These are phyloP conservation scores for Panonychus citri DNA, from an alignment of 1,140 invertebrate species.

Conservation along the genomic window DNA sequence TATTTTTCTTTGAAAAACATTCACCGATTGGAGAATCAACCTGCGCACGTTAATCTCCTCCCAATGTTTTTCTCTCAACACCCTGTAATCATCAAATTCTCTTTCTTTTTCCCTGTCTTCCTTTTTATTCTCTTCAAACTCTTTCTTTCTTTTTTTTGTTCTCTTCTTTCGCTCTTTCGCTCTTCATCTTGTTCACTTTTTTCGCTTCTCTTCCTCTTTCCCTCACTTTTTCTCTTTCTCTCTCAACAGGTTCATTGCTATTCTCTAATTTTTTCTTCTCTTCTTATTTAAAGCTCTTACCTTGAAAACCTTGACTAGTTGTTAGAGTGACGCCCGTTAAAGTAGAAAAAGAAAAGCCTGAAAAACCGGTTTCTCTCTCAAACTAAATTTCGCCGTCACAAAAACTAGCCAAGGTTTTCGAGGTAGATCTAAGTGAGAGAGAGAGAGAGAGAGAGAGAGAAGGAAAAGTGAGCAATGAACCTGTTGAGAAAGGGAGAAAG, in stretches of 20 bases:
- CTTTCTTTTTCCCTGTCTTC: neutral
- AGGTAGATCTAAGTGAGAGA: neutral
- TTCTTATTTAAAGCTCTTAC: neutral
- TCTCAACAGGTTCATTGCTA: neutral
- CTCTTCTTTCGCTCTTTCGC: too few species aligned
- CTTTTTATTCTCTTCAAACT: too few species aligned
- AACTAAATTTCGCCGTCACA: slow-evolving; percentile 14
- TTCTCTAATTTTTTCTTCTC: neutral
- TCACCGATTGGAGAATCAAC: neutral
- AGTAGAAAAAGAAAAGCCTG: too few species aligned
- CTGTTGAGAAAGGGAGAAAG: neutral
- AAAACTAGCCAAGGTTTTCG: neutral
- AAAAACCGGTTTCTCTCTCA: too few species aligned
- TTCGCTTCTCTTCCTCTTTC: neutral
- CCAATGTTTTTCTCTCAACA: neutral
- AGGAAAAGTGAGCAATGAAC: neutral
- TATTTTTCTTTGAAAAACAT: too few species aligned
- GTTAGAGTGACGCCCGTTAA: slow-evolving; percentile 11
- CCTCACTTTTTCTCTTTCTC: neutral
- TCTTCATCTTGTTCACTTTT: too few species aligned
- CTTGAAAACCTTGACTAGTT: neutral
- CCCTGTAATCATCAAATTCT: neutral
- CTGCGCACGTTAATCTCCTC: neutral
- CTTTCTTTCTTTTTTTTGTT: too few species aligned
- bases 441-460: neutral